Base-by-base conservation (phyloP, 2,888 invertebrate species). In the Volucella bombylans region DNA sequence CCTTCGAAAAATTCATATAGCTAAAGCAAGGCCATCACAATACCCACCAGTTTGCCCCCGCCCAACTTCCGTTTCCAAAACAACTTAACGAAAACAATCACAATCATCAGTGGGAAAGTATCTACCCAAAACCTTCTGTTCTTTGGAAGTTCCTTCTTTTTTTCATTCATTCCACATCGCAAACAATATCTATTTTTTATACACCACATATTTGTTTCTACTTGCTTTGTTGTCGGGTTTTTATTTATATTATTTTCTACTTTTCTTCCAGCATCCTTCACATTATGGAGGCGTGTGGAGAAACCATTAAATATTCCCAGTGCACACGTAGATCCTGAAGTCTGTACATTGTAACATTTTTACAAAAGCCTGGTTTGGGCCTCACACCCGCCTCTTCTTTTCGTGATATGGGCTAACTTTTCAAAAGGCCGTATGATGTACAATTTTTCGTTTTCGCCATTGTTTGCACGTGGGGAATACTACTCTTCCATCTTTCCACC, bases 271-370 rank as follows among this genome's bases (percentile, higher is more conserved):
- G 43, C 68, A 68, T 31, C 38, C 55, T 38, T 14, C 54, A 68
- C 45, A 68, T 68, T 55, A 55, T 68, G 68, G 45, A 55, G 68
- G 68, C 68, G 68, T 68, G 68, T 55, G 45, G 47, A 55, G 55
- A 68, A 69, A 69, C 57, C 69, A 59, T 69, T 59, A 69, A 59
- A 55, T 69, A 69, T 69, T 69, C 69, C 59, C 57, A 59, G 15
- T 38, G 57, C 57, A 59, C 57, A 69, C 57, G 49, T 39, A n/a
- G n/a, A 57, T 57, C 39, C 15, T 39, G 12, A 45, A 15, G 55
- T 39, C 69, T 41, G 15, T 50, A 50, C 6, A 68, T 68, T 68
- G 68, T 68, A 68, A 68, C 47, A 55, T 68, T 68, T 68, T 68
- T 68, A 45, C 55, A 68, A 68, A 68, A 55, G 45, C 54, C 43